Evolutionary conservation across 2,888 invertebrate genomes (phyloP), one percentile per base, ranked within the genome.

Genomic region (Eupelmus urozonus): DNA sequence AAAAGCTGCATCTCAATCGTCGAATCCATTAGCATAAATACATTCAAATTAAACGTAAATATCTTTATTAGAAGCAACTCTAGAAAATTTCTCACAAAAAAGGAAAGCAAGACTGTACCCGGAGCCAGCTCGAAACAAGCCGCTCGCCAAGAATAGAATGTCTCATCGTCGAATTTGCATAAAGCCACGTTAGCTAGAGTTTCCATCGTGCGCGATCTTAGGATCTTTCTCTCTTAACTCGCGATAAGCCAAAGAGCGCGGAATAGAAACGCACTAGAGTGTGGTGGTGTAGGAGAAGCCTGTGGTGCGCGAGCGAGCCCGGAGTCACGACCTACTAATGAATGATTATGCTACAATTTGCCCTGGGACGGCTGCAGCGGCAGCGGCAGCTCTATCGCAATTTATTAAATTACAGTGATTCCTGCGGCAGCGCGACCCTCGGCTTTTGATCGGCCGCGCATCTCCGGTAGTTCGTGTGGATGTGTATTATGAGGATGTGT

Each of bases 321-420:
- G 49, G 11, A 89, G 88, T 88, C 89, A 88, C 88, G 89, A 88
- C 88, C 88, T 85, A 88, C 88, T 89, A 89, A 89, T 88, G 88
- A 89, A 88, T 87, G 88, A 89, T 88, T 89, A 87, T 87, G 87
- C 88, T 87, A 88, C 88, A 88, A 88, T 89, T 88, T 87, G 87
- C 88, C 86, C 85, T 85, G 86, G 85, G 87, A 87, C 87, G 85
- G 87, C 87, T 85, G 88, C 87, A 86, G 88, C 87, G 18, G 67
- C 73, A 11, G 62, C 29, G 3, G 45, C 18, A 25, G 18, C 27
- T 11, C 76, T 87, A 87, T 88, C 84, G 88, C 87, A 88, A 89
- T 88, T 89, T 88, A 88, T 88, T 87, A 88, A 88, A 89, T 89
- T 88, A 89, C 88, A 87, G 88, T 88, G 87, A 88, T 89, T 86